phyloP scores from a whole-genome alignment of 1,140 invertebrate species.

The Drosophila equinoxialis region DNA sequence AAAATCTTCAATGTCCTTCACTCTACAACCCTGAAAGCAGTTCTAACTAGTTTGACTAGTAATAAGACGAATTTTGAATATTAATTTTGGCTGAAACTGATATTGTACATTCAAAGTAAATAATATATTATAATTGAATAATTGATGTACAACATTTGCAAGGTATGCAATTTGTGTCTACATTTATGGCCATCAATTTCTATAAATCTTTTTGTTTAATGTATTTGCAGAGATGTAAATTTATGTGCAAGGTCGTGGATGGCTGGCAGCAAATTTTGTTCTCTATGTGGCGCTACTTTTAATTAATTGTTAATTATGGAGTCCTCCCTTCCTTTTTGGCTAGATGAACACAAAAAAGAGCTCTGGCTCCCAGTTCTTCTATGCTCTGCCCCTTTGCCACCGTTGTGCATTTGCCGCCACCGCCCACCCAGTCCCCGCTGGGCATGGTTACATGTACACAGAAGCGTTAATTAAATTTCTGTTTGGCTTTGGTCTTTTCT shows the following conservation, averaged over 20 bases:
- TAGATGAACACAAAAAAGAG: not conserved
- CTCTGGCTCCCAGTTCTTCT: not conserved
- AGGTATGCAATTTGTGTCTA: not conserved
- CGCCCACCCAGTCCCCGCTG: constrained; percentile 51
- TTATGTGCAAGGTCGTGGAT: constrained; percentile 45
- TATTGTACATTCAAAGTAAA: too few species aligned
- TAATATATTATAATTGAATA: too few species aligned
- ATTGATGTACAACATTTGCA: too few species aligned
- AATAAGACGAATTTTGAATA: too few species aligned
- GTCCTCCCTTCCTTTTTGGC: constrained; percentile 5
- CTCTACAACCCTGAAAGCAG: too few species aligned
- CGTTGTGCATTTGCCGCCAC: constrained; percentile 1
- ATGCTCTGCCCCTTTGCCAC: not conserved
- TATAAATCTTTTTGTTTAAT: not conserved
- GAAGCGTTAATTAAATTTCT: constrained; percentile 81
- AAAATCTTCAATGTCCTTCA: too few species aligned
- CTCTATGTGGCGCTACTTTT: constrained; percentile 49
- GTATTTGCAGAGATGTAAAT: constrained; percentile 36
- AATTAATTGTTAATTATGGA: constrained; percentile 80
- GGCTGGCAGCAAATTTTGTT: constrained; percentile 37
- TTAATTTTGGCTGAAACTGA: too few species aligned
- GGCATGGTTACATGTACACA: constrained; percentile 75
- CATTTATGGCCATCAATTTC: not conserved
- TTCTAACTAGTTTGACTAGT: too few species aligned
- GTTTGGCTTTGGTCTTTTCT: constrained; percentile 52